Evolutionary conservation across 1,140 invertebrate genomes (phyloP).

Genomic region (Schlechtendalia chinensis): DNA sequence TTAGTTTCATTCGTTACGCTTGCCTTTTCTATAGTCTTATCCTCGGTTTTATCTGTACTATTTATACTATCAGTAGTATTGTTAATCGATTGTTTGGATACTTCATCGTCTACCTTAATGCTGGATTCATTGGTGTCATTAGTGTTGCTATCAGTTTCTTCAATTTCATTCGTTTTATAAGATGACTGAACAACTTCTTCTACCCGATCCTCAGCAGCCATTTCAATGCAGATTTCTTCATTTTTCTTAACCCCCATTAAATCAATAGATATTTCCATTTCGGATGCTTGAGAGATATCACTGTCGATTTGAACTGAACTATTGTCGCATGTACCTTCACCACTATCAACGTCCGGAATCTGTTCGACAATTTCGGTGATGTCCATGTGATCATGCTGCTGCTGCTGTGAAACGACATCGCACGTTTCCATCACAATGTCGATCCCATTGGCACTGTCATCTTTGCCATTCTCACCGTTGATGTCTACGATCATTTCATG

Average conservation of each 20-base stretch:
- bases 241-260: neutral
- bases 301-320: neutral
- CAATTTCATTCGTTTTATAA: neutral
- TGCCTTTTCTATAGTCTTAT: no score
- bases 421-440: conserved; percentile 3
- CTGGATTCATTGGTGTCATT: neutral
- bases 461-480: neutral
- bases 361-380: no score
- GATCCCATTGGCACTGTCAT: neutral
- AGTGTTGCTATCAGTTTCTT: neutral
- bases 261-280: neutral
- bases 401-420: neutral
- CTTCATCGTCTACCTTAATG: neutral
- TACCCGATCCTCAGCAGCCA: neutral
- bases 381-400: neutral
- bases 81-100: neutral
- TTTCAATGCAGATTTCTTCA: neutral
- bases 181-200: neutral
- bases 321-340: neutral
- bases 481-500: neutral
- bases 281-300: neutral
- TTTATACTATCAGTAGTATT: neutral
- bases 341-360: neutral
- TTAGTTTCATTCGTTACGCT: neutral
- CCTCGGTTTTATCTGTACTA: neutral